Evolutionary conservation across 2,888 invertebrate genomes (phyloP).

Genomic region (Cerastoderma edule): DNA sequence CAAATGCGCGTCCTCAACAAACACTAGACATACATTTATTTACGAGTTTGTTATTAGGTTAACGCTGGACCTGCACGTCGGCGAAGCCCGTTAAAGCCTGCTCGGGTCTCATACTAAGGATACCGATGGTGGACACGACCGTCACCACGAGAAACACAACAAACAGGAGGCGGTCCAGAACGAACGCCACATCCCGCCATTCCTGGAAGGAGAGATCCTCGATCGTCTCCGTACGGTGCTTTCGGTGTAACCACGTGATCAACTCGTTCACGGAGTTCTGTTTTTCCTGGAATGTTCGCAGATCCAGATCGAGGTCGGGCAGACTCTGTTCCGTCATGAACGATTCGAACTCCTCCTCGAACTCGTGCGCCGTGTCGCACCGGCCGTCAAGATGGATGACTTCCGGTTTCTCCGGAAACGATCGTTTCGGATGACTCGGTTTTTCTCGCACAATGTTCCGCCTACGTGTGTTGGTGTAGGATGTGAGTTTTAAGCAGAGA

Average conservation of each 20-base stretch:
- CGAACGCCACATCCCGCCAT: slow-evolving; percentile 77
- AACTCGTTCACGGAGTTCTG: slow-evolving; percentile 67
- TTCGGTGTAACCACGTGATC: slow-evolving; percentile 66
- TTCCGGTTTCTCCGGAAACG: slow-evolving; percentile 32
- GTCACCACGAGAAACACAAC: slow-evolving; percentile 72
- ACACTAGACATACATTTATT: too few relatives aligned
- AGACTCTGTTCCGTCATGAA: slow-evolving; percentile 33
- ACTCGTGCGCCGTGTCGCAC: slow-evolving; percentile 17
- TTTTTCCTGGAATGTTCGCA: slow-evolving; percentile 48
- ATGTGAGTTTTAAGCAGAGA: slow-evolving; percentile 57
- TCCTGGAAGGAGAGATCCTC: slow-evolving; percentile 72
- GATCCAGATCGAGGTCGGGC: slow-evolving; percentile 36
- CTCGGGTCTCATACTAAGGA: slow-evolving; percentile 72
- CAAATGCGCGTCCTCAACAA: too few relatives aligned
- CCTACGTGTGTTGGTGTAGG: slow-evolving; percentile 22
- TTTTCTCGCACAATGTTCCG: slow-evolving; percentile 31
- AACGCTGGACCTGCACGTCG: slow-evolving; percentile 30
- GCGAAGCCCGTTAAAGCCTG: slow-evolving; percentile 58
- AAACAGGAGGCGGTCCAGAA: slow-evolving; percentile 75
- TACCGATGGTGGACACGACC: slow-evolving; percentile 67
- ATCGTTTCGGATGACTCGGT: slow-evolving; percentile 38
- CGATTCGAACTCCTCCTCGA: slow-evolving; percentile 29
- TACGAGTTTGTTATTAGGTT: background rate
- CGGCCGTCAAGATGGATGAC: slow-evolving; percentile 36
- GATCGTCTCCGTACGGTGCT: slow-evolving; percentile 66